Evolutionary conservation across 2,888 invertebrate genomes (phyloP).

Genomic region (Leuctra nigra): DNA sequence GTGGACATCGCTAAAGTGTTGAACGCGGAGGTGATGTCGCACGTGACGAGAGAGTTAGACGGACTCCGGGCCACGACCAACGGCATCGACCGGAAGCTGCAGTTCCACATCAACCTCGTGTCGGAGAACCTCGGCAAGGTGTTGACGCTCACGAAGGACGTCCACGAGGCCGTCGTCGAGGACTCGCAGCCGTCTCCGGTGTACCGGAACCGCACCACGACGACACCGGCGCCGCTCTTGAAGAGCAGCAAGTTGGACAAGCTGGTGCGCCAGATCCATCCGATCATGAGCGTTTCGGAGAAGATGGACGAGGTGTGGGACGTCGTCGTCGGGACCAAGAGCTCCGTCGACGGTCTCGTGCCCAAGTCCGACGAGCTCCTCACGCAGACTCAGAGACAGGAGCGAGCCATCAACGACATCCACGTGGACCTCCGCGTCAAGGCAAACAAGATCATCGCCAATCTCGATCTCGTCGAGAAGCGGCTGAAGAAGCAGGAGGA

Average conservation of each 20-base stretch:
- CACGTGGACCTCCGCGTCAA: constrained; percentile 74
- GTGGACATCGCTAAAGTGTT: constrained; percentile 78
- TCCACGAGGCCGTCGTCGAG: constrained; percentile 77
- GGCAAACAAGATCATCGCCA: constrained; percentile 80
- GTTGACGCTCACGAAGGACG: constrained; percentile 69
- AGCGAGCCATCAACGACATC: constrained; percentile 79
- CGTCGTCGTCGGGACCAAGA: constrained; percentile 82
- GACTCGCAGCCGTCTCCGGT: constrained; percentile 39
- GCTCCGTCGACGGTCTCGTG: constrained; percentile 75
- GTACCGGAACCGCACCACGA: constrained; percentile 44
- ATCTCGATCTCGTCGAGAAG: constrained; percentile 79
- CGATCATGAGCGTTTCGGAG: constrained; percentile 77
- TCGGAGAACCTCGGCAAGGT: constrained; percentile 76
- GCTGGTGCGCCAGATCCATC: constrained; percentile 73
- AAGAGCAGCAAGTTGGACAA: constrained; percentile 72
- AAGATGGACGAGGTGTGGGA: constrained; percentile 92
- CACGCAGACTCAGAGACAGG: constrained; percentile 79
- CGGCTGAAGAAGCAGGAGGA: constrained; percentile 78
- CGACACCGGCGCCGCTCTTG: constrained; percentile 45
- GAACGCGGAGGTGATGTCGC: constrained; percentile 71
- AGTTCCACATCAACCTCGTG: constrained; percentile 77
- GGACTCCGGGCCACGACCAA: constrained; percentile 70
- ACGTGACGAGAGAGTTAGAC: constrained; percentile 73
- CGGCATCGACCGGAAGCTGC: constrained; percentile 72
- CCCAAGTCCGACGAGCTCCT: constrained; percentile 81